Percentiles rank a stretch among this genome's conserved stretches.
Conservation (phyloP, 2,888 invertebrate genomes). For the Adelphocoris suturalis region DNA sequence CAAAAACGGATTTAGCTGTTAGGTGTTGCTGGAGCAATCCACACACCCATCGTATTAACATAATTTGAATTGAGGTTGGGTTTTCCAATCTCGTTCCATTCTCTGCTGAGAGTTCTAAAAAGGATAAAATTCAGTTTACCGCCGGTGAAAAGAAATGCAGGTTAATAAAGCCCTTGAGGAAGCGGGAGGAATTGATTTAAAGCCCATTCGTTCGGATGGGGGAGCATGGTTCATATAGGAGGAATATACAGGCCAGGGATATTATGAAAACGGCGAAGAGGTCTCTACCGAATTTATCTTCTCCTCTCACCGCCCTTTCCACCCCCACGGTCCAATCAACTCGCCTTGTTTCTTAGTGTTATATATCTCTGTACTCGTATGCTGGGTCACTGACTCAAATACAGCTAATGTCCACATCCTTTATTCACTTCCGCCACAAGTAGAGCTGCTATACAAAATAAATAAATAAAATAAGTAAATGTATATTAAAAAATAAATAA, state of each 20-base stretch:
- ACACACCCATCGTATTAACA: constrained; percentile 12
- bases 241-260: neutral
- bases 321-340: neutral
- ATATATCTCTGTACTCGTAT: neutral
- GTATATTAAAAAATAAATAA: no score
- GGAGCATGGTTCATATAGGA: constrained; percentile 18
- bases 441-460: no score
- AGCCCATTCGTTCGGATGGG: constrained; percentile 7
- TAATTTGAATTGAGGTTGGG: neutral
- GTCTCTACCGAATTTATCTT: constrained; percentile 26
- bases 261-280: constrained; percentile 31
- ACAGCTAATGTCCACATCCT: no score
- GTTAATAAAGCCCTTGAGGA: constrained; percentile 30
- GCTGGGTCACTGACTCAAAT: no score
- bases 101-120: neutral
- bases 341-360: constrained; percentile 14
- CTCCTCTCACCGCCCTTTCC: neutral
- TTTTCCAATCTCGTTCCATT: constrained; percentile 13
- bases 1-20: neutral
- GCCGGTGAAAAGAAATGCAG: constrained; percentile 5
- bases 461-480: no score
- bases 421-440: no score
- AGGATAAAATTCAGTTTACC: constrained; percentile 29
- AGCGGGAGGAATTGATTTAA: constrained; percentile 17
- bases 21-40: neutral